Percentiles rank a stretch among this genome's conserved stretches.
Conservation (phyloP, 2,113 vertebrate genomes). For the Recurvirostra avosetta region DNA sequence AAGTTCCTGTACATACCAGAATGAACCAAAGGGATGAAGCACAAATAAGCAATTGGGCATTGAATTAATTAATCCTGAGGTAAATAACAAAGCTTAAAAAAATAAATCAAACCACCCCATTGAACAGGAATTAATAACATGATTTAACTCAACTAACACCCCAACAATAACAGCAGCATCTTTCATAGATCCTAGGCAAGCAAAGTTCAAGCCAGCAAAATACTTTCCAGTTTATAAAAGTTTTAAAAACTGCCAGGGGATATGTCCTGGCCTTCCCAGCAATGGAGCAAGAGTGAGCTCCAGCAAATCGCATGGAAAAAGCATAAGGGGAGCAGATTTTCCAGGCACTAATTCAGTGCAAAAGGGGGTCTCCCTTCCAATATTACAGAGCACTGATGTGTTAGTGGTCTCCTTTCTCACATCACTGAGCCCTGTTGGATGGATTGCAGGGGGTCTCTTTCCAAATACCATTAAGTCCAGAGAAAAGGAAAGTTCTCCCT, state of each 20-base stretch:
- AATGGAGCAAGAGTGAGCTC: slow-evolving; percentile 30
- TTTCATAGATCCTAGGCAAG: slow-evolving; percentile 31
- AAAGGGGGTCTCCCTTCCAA: slow-evolving; percentile 54
- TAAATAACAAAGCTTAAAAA: background rate
- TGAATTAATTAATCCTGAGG: background rate
- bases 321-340: slow-evolving; percentile 62
- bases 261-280: slow-evolving; percentile 51
- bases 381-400: background rate
- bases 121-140: background rate
- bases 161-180: slow-evolving; percentile 9
- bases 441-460: slow-evolving; percentile 35
- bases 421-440: slow-evolving; percentile 10
- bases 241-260: slow-evolving; percentile 65
- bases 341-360: slow-evolving; percentile 50
- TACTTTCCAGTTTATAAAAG: slow-evolving; percentile 76
- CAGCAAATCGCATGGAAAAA: slow-evolving; percentile 66
- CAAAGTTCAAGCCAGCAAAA: slow-evolving; percentile 61
- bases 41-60: background rate
- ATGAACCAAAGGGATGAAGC: background rate
- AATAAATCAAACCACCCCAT: background rate
- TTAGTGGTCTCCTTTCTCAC: background rate
- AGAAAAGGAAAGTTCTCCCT: background rate
- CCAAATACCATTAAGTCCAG: slow-evolving; percentile 13
- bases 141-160: slow-evolving; percentile 2
- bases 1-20: background rate